Base-by-base conservation (phyloP, 37 sponge, comb jelly and placozoan genomes). In the Cladorhizidae sp. region DNA sequence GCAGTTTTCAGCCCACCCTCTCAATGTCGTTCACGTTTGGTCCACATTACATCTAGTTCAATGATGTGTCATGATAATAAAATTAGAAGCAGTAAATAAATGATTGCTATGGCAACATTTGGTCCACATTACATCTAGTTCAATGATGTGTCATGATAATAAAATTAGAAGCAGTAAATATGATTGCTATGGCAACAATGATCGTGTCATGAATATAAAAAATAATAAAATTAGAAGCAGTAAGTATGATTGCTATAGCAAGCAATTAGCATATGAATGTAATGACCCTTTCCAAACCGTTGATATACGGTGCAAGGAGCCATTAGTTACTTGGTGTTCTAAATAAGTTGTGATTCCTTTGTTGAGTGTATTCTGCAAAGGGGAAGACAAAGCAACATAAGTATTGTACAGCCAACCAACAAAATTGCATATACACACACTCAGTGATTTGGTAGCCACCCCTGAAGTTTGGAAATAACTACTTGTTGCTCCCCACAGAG, bases 301-400 rank as follows among this genome's bases (percentile, higher is more conserved):
- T 5, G 5, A 45, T 45, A n/a, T n/a, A n/a, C n/a, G n/a, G n/a
- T n/a, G n/a, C n/a, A n/a, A 12, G 49, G 49, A 45, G 29, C 40
- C 7, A 28, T 38, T 38, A 42, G 6, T 72, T 9, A 7, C n/a
- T 40, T 42, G 26, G 9, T 2, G 22, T 32, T 3, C 28, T 50
- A 82, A 37, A 82, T 82, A 41, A 82, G 65, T 21, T 82, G 72
- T 11, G 83, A 82, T 63, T 82, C 83, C 37, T 82, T 73, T 61
- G 83, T 58, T 33, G 63, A 9, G 20, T 64, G 74, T 58, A 82
- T 72, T 32, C 83, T 82, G 58, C 40, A 80, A 31, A 32, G 62
- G 9, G 36, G 33, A 36, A 74, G 49, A 45, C 5, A 59, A 12
- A 59, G 12, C 5, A 26, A 12, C 8, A 59, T 28, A 23, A 12